Evolutionary conservation across 2,113 vertebrate genomes (phyloP).

Genomic region (Etheostoma spectabile): DNA sequence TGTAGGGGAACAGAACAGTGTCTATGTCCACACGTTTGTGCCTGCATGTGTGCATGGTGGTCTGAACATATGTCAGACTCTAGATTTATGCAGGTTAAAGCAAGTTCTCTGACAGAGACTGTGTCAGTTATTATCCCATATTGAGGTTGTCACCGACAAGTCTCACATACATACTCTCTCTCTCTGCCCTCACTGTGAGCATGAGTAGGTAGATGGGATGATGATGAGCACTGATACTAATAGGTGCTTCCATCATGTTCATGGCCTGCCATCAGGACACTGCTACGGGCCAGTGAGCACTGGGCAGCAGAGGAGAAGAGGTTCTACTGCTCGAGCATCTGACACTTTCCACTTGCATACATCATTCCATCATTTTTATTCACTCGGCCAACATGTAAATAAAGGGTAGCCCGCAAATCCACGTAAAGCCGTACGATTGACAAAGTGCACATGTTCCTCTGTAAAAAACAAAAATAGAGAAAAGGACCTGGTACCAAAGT

Average conservation of each 20-base stretch:
- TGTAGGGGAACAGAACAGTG: background rate
- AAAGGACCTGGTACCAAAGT: no score
- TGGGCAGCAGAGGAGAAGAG: constrained; percentile 32
- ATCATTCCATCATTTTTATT: no score
- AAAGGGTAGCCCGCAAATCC: no score
- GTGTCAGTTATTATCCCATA: background rate
- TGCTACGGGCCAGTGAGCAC: constrained; percentile 63
- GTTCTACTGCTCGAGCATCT: background rate
- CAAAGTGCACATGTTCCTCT: no score
- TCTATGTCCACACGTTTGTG: background rate
- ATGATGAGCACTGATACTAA: constrained; percentile 51
- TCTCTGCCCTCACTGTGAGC: constrained; percentile 19
- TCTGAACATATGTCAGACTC: background rate
- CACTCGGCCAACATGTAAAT: no score
- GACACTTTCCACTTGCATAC: background rate
- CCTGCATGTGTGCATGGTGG: background rate
- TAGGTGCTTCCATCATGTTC: constrained; percentile 59
- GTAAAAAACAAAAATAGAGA: no score
- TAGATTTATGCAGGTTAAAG: background rate
- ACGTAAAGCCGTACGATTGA: no score
- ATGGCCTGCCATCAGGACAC: constrained; percentile 47
- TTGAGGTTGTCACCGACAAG: background rate
- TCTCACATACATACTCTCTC: constrained; percentile 5
- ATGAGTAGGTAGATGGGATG: constrained; percentile 47
- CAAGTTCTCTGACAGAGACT: background rate